Evolutionary conservation across 1,140 invertebrate species (phyloP).

Genomic region (Drosophila carrolli): DNA sequence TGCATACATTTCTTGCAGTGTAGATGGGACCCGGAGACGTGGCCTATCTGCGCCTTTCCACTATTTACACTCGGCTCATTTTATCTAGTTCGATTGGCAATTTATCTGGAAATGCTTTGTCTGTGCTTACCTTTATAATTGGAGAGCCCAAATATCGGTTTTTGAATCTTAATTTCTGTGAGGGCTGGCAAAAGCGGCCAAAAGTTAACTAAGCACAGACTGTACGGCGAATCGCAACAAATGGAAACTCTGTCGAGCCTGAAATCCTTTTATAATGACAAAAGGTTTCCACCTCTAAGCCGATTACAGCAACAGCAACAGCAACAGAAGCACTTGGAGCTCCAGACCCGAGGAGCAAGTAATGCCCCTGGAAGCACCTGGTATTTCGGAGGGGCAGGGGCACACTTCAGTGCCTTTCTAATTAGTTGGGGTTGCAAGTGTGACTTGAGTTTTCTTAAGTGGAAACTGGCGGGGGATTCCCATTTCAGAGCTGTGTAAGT

Average conservation of each 20-base stretch:
- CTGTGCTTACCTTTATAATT: conserved; percentile 54
- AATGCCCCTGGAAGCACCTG: conserved; percentile 15
- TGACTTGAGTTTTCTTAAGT: background rate
- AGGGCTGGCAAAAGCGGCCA: conserved; percentile 61
- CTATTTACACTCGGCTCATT: conserved; percentile 78
- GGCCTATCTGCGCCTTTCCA: conserved; percentile 71
- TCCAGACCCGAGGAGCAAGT: conserved; percentile 14
- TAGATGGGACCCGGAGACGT: conserved; percentile 8
- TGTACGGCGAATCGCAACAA: conserved; percentile 61
- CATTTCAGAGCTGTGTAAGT: too few relatives aligned
- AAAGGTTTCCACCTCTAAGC: conserved; percentile 82
- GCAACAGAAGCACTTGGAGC: conserved; percentile 20
- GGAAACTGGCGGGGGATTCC: background rate
- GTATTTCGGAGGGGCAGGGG: background rate
- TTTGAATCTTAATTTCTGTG: conserved; percentile 81
- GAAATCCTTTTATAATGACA: conserved; percentile 83
- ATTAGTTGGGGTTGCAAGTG: conserved; percentile 10
- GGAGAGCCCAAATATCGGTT: conserved; percentile 67
- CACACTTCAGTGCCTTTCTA: conserved; percentile 10
- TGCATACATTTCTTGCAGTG: background rate
- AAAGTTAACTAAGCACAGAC: conserved; percentile 70
- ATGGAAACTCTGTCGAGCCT: conserved; percentile 81
- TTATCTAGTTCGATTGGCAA: conserved; percentile 82
- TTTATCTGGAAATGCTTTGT: conserved; percentile 73
- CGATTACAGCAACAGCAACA: conserved; percentile 64